Evolutionary conservation across 2,888 invertebrate genomes (phyloP).

Genomic region (Doris montereyensis): DNA sequence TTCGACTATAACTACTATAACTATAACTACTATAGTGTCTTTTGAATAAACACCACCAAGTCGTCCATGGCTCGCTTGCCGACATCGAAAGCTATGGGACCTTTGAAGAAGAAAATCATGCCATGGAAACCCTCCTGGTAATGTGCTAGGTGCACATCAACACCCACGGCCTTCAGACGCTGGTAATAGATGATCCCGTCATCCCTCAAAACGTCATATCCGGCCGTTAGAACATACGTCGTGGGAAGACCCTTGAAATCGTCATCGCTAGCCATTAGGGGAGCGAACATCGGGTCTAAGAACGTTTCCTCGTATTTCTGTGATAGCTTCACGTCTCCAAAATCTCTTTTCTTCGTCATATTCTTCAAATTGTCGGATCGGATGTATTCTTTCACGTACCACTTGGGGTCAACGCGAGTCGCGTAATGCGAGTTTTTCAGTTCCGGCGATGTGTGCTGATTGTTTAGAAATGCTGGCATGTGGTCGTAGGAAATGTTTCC

Average conservation of each 20-base stretch:
- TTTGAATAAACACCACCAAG: not conserved
- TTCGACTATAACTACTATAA: too few species aligned
- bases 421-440: conserved; percentile 7
- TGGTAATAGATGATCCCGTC: conserved; percentile 71
- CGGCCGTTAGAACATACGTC: conserved; percentile 69
- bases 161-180: conserved; percentile 60
- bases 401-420: conserved; percentile 30
- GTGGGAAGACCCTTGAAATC: conserved; percentile 60
- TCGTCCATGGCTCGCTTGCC: not conserved
- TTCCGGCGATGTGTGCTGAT: conserved; percentile 30
- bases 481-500: conserved; percentile 53
- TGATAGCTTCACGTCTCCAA: conserved; percentile 51
- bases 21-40: not conserved
- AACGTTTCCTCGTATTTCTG: conserved; percentile 50
- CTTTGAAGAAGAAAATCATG: too few species aligned
- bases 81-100: not conserved
- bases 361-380: conserved; percentile 48
- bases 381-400: conserved; percentile 55
- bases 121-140: conserved; percentile 60
- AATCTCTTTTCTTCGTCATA: conserved; percentile 50
- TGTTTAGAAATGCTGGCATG: conserved; percentile 50
- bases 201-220: conserved; percentile 72
- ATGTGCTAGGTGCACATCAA: conserved; percentile 59
- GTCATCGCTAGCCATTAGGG: conserved; percentile 65
- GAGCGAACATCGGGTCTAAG: conserved; percentile 63